Base-by-base conservation (phyloP, 2,888 invertebrate species). In the Nomada fucata region DNA sequence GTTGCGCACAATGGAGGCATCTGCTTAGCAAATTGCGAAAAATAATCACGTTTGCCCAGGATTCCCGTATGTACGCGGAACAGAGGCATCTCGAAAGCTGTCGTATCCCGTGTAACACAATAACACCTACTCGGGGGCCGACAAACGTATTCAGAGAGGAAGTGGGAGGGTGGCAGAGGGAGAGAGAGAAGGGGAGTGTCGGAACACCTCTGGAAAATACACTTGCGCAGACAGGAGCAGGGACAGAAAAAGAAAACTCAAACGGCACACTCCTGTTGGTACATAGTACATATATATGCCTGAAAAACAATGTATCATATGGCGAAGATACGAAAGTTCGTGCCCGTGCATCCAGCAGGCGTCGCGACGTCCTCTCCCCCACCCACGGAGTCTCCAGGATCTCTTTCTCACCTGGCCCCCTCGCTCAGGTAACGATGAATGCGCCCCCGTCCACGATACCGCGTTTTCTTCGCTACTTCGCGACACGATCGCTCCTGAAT, bases 21-120 rank as follows among this genome's bases (percentile, higher is more conserved):
- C 91, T 92, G 90, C 91, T 93, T 91, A 91, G 91, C 90, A 92
- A 91, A 92, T 92, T 91, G 91, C 91, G 85, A 92, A 91, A 92
- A 92, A 92, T 93, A 93, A 93, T 92, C 91, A 92, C 89, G 91
- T 92, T 92, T 91, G 79, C 89, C 80, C 88, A 89, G 87, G 80
- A 85, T 78, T 55, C 82, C 77, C 68, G 76, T n/a, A 67, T 76
- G 67, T 55, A 42, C 60, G 61, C 63, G 76, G 76, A 57, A 67
- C 70, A 65, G 64, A 68, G 75, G 59, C 80, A 74, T 75, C 81
- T 86, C 80, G 76, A 82, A 83, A 85, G 78, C 82, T 71, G 59
- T 78, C 84, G 73, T 82, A 72, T 83, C 81, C 77, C 81, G 57
- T 63, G 78, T 86, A 86, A 89, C 81, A 90, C 88, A 90, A 90